Evolutionary conservation across 2,888 invertebrate species (phyloP).

Genomic region (Trisateles emortualis): DNA sequence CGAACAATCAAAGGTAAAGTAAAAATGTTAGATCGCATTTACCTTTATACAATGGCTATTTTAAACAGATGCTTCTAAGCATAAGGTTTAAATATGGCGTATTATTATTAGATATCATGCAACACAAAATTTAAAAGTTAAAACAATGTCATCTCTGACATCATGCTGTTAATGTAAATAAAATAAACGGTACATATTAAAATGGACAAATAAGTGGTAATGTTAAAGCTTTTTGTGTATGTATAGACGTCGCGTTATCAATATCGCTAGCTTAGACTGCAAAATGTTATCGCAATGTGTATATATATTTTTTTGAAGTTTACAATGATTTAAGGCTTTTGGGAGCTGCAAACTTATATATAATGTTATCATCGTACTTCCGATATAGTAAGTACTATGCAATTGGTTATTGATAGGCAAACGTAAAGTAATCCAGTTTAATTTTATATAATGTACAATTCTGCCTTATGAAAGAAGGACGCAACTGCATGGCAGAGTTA

Average conservation of each 20-base stretch:
- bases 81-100: too few species aligned
- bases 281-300: constrained; percentile 66
- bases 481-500: too few species aligned
- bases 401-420: constrained; percentile 27
- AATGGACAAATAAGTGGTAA: constrained; percentile 53
- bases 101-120: too few species aligned
- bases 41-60: too few species aligned
- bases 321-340: constrained; percentile 38
- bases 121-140: too few species aligned
- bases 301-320: constrained; percentile 52
- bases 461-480: too few species aligned
- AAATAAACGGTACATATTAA: constrained; percentile 38
- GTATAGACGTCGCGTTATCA: constrained; percentile 68
- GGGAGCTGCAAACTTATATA: constrained; percentile 31
- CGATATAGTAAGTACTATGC: constrained; percentile 31
- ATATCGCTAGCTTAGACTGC: constrained; percentile 70
- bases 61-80: too few species aligned
- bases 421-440: constrained; percentile 7
- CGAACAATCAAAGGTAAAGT: too few species aligned
- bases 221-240: constrained; percentile 75
- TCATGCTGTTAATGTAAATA: constrained; percentile 49
- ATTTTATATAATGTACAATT: too few species aligned
- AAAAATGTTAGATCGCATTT: too few species aligned
- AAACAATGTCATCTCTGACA: constrained; percentile 19
- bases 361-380: constrained; percentile 21